Percentiles rank a stretch among this genome's conserved stretches.
Evolutionary conservation across 2,888 invertebrate species (phyloP).

Genomic region (Operophtera brumata): DNA sequence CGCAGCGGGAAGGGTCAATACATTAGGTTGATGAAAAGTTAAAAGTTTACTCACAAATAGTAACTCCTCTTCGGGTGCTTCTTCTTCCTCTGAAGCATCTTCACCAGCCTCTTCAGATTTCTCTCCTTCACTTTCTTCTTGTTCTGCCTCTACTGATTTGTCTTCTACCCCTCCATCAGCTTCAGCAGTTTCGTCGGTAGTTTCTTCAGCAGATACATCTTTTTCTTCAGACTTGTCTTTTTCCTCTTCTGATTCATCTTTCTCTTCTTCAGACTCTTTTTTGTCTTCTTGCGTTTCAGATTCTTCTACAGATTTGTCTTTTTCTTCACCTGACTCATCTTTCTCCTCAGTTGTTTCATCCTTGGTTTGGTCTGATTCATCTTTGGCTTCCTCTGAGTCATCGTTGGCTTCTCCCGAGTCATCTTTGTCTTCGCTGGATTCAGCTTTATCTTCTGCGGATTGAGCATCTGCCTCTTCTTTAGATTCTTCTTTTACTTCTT

Average conservation of each 20-base stretch:
- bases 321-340: constrained; percentile 49
- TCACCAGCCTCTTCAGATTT: constrained; percentile 46
- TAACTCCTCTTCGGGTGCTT: constrained; percentile 83
- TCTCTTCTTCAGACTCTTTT: constrained; percentile 36
- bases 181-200: constrained; percentile 43
- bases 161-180: constrained; percentile 39
- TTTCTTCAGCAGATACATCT: constrained; percentile 35
- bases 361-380: constrained; percentile 40
- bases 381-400: constrained; percentile 37
- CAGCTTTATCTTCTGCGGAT: constrained; percentile 48
- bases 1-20: too few relatives aligned
- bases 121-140: constrained; percentile 36
- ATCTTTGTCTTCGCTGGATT: constrained; percentile 44
- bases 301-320: constrained; percentile 35
- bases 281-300: constrained; percentile 30
- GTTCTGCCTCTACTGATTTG: constrained; percentile 42
- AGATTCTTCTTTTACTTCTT: constrained; percentile 44
- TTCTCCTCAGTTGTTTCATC: constrained; percentile 38
- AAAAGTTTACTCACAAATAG: constrained; percentile 72
- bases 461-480: constrained; percentile 63
- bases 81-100: constrained; percentile 41
- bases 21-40: too few relatives aligned
- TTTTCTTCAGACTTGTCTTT: constrained; percentile 32
- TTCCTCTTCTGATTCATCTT: constrained; percentile 48
- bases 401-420: constrained; percentile 46